phyloP scores from a whole-genome alignment of 2,888 invertebrate species.

The Cantharis nigra region DNA sequence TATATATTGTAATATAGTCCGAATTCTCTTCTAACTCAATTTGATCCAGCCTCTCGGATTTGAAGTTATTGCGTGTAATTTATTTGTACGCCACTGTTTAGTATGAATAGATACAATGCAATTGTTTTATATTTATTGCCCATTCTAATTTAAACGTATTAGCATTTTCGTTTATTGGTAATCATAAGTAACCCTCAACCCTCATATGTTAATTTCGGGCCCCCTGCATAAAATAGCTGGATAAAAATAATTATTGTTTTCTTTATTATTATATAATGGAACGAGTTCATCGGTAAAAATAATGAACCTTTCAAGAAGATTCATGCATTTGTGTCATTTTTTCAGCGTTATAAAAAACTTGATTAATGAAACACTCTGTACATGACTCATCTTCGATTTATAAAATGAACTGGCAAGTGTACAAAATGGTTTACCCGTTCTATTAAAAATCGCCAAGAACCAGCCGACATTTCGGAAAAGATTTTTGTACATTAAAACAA shows the following conservation, averaged over 20 bases:
- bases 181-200: not conserved
- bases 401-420: conserved; percentile 8
- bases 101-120: not conserved
- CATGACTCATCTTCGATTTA: not conserved
- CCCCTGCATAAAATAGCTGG: not conserved
- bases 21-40: no score
- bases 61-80: no score
- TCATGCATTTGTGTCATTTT: not conserved
- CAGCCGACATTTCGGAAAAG: not conserved
- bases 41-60: no score
- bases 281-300: not conserved
- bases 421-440: not conserved
- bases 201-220: not conserved
- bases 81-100: not conserved
- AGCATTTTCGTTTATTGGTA: not conserved
- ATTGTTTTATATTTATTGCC: not conserved
- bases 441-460: not conserved
- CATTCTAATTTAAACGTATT: not conserved
- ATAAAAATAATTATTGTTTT: not conserved
- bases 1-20: no score
- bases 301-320: not conserved
- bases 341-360: not conserved
- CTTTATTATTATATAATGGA: not conserved
- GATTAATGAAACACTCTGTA: not conserved
- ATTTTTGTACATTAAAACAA: not conserved